phyloP scores from a whole-genome alignment of 37 sponge, comb jelly and placozoan genomes.

The Beroe forskalii region DNA sequence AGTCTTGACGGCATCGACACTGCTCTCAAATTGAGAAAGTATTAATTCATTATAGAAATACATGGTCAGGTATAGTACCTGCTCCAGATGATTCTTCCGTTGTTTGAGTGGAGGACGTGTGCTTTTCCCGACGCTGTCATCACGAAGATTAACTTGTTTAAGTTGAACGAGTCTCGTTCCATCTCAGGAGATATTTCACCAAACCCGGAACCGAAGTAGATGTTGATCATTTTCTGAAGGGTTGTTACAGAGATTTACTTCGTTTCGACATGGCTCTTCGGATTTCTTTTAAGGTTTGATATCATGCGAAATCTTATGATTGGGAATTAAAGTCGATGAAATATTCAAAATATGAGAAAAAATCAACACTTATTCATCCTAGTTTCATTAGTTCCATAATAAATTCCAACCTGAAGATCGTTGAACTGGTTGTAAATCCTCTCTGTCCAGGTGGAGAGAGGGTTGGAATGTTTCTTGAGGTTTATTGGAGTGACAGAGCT shows the following conservation, averaged over 20 bases:
- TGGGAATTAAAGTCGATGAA: no score
- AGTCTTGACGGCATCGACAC: no score
- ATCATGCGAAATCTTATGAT: no score
- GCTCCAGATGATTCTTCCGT: slow-evolving; percentile 26
- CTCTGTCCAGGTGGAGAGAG: slow-evolving; percentile 13
- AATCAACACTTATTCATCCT: no score
- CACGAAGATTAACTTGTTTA: slow-evolving; percentile 45
- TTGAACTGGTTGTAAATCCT: not conserved
- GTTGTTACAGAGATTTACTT: no score
- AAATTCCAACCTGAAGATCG: slow-evolving; percentile 20
- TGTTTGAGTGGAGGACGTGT: slow-evolving; percentile 35
- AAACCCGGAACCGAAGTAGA: slow-evolving; percentile 39
- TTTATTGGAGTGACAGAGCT: slow-evolving; percentile 17
- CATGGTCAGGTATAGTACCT: no score
- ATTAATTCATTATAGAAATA: no score
- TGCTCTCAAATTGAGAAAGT: no score
- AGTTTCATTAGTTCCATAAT: no score
- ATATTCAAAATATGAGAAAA: no score
- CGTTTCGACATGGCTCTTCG: no score
- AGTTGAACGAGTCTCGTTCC: slow-evolving; percentile 60
- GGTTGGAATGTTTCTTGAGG: not conserved
- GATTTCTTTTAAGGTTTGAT: no score
- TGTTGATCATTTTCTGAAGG: slow-evolving; percentile 44
- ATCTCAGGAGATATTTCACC: slow-evolving; percentile 36
- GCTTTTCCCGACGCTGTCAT: slow-evolving; percentile 30